Percentiles rank a stretch among this genome's conserved stretches.
phyloP scores from a whole-genome alignment of 2,797 vertebrate genomes.

The Oreortyx pictus region DNA sequence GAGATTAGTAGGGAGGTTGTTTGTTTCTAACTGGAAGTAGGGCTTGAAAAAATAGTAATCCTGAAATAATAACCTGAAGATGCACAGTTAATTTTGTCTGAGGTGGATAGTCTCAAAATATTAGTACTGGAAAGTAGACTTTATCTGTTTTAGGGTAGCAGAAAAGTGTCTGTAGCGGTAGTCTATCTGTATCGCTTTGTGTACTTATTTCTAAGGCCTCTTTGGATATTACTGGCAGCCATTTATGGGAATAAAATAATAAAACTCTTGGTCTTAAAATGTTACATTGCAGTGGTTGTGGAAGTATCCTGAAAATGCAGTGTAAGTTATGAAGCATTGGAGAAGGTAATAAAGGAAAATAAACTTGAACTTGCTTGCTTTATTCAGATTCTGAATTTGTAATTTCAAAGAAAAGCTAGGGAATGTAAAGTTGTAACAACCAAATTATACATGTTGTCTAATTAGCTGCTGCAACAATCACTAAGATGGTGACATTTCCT shows the following conservation, averaged over 20 bases:
- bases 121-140: not conserved
- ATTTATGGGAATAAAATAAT: not conserved
- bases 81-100: not conserved
- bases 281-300: not conserved
- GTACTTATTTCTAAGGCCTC: not conserved
- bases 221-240: not conserved
- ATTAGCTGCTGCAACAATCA: not conserved
- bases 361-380: not conserved
- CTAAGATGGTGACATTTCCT: not conserved
- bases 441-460: not conserved
- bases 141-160: not conserved
- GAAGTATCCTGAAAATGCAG: slow-evolving; percentile 14
- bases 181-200: not conserved
- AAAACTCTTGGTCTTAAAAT: not conserved
- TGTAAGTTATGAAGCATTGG: not conserved
- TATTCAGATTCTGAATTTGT: not conserved
- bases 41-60: not conserved
- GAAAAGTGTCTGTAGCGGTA: not conserved
- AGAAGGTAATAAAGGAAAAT: not conserved
- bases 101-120: not conserved
- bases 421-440: not conserved
- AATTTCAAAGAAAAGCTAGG: not conserved
- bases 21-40: not conserved
- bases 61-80: not conserved
- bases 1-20: not conserved